Evolutionary conservation across 2,113 vertebrate species (phyloP), one percentile per base, ranked within the genome.

Genomic region (Meles meles): DNA sequence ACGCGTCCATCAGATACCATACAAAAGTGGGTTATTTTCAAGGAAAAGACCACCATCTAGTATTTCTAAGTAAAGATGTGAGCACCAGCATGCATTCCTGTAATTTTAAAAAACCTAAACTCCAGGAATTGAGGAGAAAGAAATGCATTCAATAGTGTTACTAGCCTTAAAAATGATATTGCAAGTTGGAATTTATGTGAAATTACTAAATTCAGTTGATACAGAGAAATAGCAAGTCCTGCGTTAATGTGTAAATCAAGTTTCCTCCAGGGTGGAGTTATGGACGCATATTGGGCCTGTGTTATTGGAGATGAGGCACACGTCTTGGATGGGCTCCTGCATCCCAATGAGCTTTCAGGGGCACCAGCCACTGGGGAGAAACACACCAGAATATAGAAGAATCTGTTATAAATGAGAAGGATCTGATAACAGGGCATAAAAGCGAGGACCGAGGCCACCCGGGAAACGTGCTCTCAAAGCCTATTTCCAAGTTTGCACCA

Each of bases 251-350:
- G 20, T 27, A 61, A 18, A 15, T 7, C 49, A 37, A 27, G 12
- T 7, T 23, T 9, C 34, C 55, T 63, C 57, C 4, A 52, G 80
- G 0, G 17, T 37, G 0, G 9, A 3, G 23, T 7, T 34, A 34
- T 17, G 34, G 18, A 11, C 77, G 34, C 29, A 34, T 23, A 42
- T 2, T 7, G n/a, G 47, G 11, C 67, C 5, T 0, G 5, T 8
- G 3, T 39, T 10, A 67, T 0, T 39, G 76, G 89, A 6, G 25
- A 15, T 4, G 29, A 39, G 31, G 6, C 23, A 21, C 14, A 55
- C 25, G 10, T 10, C 0, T 6, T 9, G 52, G 20, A 1, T 0
- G 6, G 4, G 23, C 34, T 21, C 12, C 47, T 23, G 8, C 44
- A 39, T 23, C n/a, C 8, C 10, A 7, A 11, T 57, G 47, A 23